Percentiles rank a stretch among this genome's conserved stretches.
phyloP scores from a whole-genome alignment of 2,113 vertebrate species.

The Camarhynchus parvulus region DNA sequence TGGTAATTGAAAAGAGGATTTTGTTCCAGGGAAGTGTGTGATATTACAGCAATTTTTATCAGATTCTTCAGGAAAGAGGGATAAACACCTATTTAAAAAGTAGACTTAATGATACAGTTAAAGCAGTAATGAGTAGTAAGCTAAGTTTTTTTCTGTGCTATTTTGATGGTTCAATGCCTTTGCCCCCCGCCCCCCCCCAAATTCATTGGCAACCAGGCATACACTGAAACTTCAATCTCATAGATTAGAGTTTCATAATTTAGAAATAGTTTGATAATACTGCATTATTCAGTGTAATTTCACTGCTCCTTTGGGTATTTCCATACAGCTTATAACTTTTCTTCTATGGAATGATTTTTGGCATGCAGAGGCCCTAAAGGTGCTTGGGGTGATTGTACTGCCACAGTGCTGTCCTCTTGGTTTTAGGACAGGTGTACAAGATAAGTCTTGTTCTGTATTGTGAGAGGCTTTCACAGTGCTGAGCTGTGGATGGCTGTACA shows the following conservation, averaged over 20 bases:
- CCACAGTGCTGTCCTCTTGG: background rate
- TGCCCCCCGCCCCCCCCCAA: background rate
- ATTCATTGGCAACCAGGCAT: background rate
- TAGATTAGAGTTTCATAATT: background rate
- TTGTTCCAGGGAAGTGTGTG: background rate
- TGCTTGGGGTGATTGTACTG: background rate
- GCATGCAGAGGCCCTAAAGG: background rate
- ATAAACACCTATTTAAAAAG: background rate
- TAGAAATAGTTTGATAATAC: background rate
- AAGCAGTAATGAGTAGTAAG: background rate
- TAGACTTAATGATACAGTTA: background rate
- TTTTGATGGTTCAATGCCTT: background rate
- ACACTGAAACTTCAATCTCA: background rate
- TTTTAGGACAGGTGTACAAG: background rate
- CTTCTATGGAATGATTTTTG: background rate
- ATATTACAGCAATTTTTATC: background rate
- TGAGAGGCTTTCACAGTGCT: background rate
- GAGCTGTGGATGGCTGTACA: background rate
- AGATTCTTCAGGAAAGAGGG: background rate
- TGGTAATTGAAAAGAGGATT: background rate
- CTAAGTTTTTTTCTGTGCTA: background rate
- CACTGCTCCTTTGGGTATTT: background rate
- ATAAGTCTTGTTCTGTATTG: background rate
- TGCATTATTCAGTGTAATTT: background rate
- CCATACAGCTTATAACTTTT: background rate